These are phyloP conservation scores for Struthio camelus DNA, from an alignment of 2,113 vertebrate genomes.

Conservation along the genomic window DNA sequence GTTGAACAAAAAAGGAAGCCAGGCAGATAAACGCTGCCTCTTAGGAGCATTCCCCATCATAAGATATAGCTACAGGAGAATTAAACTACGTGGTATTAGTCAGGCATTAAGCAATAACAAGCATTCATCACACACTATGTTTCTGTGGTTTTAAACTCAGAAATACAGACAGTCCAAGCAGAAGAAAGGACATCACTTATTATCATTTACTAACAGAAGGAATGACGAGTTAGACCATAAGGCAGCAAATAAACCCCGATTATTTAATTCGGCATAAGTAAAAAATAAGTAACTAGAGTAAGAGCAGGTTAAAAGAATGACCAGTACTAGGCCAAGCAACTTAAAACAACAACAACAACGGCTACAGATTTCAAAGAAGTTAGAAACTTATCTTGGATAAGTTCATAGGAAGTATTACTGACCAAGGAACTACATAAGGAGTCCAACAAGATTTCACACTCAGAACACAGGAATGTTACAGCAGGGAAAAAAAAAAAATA, in stretches of 20 bases:
- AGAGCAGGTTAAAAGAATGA: neutral
- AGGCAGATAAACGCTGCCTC: no score
- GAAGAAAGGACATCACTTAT: neutral
- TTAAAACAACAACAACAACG: neutral
- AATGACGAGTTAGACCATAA: neutral
- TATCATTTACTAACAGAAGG: neutral
- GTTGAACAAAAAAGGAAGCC: rapidly evolving
- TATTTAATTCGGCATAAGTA: neutral
- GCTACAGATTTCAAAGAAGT: neutral
- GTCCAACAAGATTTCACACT: rapidly evolving
- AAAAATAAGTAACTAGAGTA: neutral
- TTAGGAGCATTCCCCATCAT: no score
- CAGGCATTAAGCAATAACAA: neutral
- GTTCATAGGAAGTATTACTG: neutral
- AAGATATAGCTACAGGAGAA: neutral
- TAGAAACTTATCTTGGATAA: neutral
- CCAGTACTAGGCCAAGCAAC: neutral
- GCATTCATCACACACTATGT: neutral
- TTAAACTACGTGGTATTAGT: neutral
- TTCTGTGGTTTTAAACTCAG: neutral
- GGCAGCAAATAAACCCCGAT: neutral
- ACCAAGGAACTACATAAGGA: neutral
- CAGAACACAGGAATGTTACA: neutral
- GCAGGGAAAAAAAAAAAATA: neutral
- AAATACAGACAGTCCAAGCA: neutral